These are phyloP conservation scores for Stratiomys singularior DNA, from an alignment of 2,888 invertebrate genomes.

Conservation along the genomic window DNA sequence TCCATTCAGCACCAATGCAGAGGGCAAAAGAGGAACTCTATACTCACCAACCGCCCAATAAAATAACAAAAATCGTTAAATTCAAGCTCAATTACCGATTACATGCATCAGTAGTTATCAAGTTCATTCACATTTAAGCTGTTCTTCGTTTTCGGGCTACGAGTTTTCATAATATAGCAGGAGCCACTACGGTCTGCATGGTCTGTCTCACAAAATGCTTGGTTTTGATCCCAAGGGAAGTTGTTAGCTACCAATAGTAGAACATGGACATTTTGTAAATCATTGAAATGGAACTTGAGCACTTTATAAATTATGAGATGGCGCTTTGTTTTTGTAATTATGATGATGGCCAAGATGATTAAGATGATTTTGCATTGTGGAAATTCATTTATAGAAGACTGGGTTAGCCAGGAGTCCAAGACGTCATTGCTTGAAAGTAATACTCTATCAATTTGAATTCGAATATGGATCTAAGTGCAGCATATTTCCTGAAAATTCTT, in stretches of 20 bases:
- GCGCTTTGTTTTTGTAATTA: neutral
- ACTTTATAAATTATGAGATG: neutral
- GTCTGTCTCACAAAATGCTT: too few species aligned
- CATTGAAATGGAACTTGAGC: conserved; percentile 34
- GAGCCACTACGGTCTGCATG: too few species aligned
- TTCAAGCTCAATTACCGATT: conserved; percentile 34
- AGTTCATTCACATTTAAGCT: conserved; percentile 3
- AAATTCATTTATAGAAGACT: conserved; percentile 28
- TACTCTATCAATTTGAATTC: too few species aligned
- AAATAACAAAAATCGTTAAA: conserved; percentile 11
- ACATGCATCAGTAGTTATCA: conserved; percentile 30
- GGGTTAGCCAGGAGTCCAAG: neutral
- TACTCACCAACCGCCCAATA: neutral
- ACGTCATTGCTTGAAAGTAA: too few species aligned
- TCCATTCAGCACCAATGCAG: neutral
- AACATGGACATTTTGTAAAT: neutral
- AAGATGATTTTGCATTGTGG: neutral
- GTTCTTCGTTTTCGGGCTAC: too few species aligned
- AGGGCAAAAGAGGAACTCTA: neutral
- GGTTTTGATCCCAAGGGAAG: neutral
- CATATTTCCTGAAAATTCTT: too few species aligned
- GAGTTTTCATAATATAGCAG: too few species aligned
- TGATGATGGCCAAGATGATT: neutral
- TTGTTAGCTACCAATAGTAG: neutral
- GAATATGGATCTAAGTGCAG: too few species aligned